Conservation (phyloP, 2,113 vertebrate genomes). For the Leucosticte australis region DNA sequence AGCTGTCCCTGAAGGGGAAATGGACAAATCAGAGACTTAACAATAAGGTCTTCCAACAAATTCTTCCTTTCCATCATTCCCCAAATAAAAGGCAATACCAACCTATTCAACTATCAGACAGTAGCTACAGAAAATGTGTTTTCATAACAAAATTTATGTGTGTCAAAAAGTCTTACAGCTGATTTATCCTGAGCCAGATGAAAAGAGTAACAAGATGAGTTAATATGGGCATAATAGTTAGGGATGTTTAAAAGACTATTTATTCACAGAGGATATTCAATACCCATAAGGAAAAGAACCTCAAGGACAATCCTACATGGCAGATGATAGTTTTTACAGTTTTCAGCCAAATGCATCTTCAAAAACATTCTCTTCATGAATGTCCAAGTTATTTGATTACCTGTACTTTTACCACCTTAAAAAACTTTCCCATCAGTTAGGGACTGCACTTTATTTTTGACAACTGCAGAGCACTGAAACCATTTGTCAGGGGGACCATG, state of each 20-base stretch:
- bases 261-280: not conserved
- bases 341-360: not conserved
- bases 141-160: not conserved
- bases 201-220: not conserved
- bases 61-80: not conserved
- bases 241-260: not conserved
- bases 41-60: not conserved
- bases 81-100: not conserved
- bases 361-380: not conserved
- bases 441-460: not conserved
- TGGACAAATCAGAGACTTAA: not conserved
- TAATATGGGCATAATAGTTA: not conserved
- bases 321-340: not conserved
- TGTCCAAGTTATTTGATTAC: not conserved
- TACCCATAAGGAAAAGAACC: not conserved
- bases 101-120: not conserved
- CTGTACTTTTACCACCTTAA: not conserved
- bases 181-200: not conserved
- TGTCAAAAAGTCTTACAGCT: not conserved
- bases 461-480: not conserved
- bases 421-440: not conserved
- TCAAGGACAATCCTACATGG: not conserved
- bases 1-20: not conserved
- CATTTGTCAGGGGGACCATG: not conserved
- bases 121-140: fast-evolving